Percentiles rank a stretch among this genome's conserved stretches.
Conservation (phyloP, 2,113 vertebrate genomes). For the Rhadina sibilatrix region DNA sequence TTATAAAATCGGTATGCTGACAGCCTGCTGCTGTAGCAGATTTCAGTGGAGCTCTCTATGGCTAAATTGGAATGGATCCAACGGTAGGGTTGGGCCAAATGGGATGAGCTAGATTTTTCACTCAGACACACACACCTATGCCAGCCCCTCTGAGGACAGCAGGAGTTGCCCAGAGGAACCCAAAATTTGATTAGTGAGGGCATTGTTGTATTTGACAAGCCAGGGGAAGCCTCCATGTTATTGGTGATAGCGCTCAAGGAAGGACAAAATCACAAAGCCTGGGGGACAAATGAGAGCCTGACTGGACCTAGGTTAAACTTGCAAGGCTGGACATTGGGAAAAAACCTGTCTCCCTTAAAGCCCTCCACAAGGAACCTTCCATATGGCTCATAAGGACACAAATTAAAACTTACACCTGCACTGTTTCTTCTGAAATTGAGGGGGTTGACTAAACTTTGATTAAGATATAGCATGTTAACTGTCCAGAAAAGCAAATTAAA, state of each 20-base stretch:
- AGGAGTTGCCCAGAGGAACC: background rate
- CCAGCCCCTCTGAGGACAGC: background rate
- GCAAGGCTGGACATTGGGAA: background rate
- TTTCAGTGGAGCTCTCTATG: background rate
- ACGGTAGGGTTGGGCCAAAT: background rate
- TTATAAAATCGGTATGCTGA: background rate
- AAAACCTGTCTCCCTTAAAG: background rate
- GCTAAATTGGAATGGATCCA: background rate
- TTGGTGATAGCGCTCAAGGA: background rate
- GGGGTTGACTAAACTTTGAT: background rate
- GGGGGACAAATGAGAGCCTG: background rate
- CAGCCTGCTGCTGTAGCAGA: slow-evolving; percentile 13
- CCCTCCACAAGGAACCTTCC: background rate
- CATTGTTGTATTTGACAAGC: background rate
- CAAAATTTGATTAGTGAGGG: background rate
- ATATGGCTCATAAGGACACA: background rate
- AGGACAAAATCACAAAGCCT: background rate
- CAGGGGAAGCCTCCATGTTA: background rate
- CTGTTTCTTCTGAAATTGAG: background rate
- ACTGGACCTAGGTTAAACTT: background rate
- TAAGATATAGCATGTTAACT: background rate
- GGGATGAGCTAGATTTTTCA: background rate
- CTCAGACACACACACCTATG: background rate
- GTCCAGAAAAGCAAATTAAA: background rate
- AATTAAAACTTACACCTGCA: background rate